These are phyloP conservation scores for Adrianichthys oophorus DNA, from an alignment of 2,797 vertebrate genomes.

Conservation along the genomic window DNA sequence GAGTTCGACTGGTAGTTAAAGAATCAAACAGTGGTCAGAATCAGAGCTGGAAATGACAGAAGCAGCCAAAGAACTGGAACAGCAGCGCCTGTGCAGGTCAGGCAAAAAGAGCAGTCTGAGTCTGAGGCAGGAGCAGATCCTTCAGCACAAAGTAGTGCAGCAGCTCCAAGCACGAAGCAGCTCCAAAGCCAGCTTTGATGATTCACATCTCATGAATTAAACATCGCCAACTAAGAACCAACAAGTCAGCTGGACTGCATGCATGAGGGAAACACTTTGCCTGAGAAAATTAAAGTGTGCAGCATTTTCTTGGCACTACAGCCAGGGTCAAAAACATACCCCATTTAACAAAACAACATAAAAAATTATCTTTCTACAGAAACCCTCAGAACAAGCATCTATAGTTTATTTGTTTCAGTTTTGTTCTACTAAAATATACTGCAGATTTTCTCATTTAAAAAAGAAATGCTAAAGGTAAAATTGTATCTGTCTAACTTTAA, in stretches of 20 bases:
- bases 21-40: conserved; percentile 44
- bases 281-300: conserved; percentile 34
- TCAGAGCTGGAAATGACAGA: conserved; percentile 42
- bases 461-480: too few species aligned
- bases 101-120: conserved; percentile 35
- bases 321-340: not conserved
- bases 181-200: conserved; percentile 42
- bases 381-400: too few species aligned
- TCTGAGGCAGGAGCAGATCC: conserved; percentile 26
- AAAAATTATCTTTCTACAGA: too few species aligned
- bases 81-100: conserved; percentile 33
- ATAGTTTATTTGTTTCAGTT: too few species aligned
- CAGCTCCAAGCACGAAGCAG: conserved; percentile 28
- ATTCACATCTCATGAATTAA: conserved; percentile 67
- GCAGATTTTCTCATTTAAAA: too few species aligned
- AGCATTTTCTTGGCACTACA: not conserved
- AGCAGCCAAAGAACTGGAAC: conserved; percentile 41
- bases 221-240: conserved; percentile 38
- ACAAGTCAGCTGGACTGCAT: conserved; percentile 44
- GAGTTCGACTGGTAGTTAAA: conserved; percentile 31
- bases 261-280: conserved; percentile 25
- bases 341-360: too few species aligned
- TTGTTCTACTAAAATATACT: too few species aligned
- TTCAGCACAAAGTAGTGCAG: conserved; percentile 28
- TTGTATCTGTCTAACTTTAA: too few species aligned